Conservation (phyloP, 2,113 vertebrate genomes). For the Lathamus discolor region DNA sequence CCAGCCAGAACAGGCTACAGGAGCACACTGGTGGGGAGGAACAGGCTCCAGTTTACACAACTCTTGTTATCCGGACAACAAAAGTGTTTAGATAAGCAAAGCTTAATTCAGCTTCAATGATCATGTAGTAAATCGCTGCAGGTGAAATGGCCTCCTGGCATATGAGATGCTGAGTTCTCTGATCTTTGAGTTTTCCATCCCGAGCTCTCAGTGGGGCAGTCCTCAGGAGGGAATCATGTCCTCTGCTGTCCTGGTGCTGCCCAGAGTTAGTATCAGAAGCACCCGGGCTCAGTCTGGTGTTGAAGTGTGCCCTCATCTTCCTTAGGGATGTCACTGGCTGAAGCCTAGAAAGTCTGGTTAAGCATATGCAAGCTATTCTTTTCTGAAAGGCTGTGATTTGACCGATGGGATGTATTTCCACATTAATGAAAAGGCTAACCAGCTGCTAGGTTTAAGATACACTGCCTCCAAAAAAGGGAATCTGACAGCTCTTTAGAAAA, state of each 20-base stretch:
- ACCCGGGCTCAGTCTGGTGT: background rate
- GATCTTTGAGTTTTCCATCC: background rate
- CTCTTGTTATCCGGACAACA: background rate
- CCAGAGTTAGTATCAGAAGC: background rate
- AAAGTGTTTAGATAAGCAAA: background rate
- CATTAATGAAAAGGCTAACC: background rate
- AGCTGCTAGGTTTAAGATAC: background rate
- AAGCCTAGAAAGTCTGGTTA: background rate
- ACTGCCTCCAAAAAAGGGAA: background rate
- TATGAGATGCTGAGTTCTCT: background rate
- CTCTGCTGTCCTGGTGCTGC: background rate
- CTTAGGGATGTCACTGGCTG: background rate
- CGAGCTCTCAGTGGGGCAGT: background rate
- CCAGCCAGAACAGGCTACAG: background rate
- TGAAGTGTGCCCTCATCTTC: background rate
- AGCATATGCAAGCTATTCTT: background rate
- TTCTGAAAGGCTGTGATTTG: background rate
- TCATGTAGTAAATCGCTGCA: background rate
- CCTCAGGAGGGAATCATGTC: background rate
- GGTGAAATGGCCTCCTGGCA: background rate
- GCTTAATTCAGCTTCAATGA: background rate
- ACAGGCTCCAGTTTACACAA: background rate
- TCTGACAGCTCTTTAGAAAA: background rate
- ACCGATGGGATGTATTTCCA: background rate
- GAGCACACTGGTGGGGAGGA: accelerated